Percentiles rank a stretch among this genome's conserved stretches.
Evolutionary conservation across 1,140 invertebrate genomes (phyloP).

Genomic region (Zaprionus ornatus): DNA sequence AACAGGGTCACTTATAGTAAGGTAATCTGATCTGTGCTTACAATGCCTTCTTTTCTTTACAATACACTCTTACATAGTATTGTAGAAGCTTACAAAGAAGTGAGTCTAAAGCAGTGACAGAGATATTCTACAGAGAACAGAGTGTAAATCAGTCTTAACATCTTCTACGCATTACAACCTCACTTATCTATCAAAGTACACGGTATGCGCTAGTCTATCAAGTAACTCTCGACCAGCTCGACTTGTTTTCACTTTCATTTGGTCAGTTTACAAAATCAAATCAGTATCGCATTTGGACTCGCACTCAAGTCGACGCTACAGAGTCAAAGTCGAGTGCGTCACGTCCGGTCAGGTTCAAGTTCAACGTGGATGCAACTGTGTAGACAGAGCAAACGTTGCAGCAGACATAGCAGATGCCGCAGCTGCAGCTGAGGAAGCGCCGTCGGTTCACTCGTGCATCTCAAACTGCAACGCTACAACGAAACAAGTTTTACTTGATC

Average conservation of each 20-base stretch:
- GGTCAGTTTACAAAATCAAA: constrained; percentile 34
- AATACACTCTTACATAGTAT: no score
- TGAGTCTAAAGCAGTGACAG: no score
- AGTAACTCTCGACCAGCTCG: not conserved
- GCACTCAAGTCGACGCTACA: not conserved
- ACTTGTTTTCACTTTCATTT: constrained; percentile 68
- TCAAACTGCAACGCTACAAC: constrained; percentile 27
- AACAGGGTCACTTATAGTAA: no score
- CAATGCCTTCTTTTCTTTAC: no score
- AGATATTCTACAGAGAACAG: no score
- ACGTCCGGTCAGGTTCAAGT: constrained; percentile 76
- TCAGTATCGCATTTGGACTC: constrained; percentile 15
- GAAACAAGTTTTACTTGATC: constrained; percentile 67
- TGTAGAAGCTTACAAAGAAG: no score
- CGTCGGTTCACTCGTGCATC: constrained; percentile 20
- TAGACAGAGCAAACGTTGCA: not conserved
- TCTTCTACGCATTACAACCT: not conserved
- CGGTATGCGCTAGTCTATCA: not conserved
- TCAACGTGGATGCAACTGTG: constrained; percentile 55
- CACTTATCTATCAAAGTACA: not conserved
- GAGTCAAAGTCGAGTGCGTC: constrained; percentile 27
- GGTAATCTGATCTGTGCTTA: no score
- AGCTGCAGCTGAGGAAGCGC: constrained; percentile 53
- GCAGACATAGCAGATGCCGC: constrained; percentile 24
- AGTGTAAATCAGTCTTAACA: no score